phyloP scores from a whole-genome alignment of 2,888 invertebrate species.

The Lathronympha strigana region DNA sequence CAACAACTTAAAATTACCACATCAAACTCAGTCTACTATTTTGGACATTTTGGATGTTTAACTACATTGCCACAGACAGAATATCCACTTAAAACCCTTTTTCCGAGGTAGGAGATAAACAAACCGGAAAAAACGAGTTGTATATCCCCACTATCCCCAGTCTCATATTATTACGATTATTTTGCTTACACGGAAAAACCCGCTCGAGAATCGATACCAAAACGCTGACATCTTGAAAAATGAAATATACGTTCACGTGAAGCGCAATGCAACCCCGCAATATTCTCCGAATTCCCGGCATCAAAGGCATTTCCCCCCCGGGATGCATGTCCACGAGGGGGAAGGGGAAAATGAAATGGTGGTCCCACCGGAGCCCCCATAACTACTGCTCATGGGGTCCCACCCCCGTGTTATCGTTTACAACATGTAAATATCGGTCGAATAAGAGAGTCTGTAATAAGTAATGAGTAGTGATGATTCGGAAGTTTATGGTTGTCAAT shows the following conservation, averaged over 20 bases:
- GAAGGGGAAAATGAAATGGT: conserved; percentile 70
- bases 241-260: not conserved
- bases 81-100: too few species aligned
- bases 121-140: not conserved
- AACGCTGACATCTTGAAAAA: conserved; percentile 12
- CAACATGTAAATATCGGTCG: conserved; percentile 72
- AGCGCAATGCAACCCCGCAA: conserved; percentile 19
- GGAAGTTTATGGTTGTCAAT: conserved; percentile 8
- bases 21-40: too few species aligned
- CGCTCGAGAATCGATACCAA: not conserved
- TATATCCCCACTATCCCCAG: not conserved
- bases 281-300: conserved; percentile 28
- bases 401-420: conserved; percentile 63
- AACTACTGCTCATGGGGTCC: conserved; percentile 66
- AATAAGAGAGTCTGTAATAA: conserved; percentile 41
- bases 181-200: not conserved
- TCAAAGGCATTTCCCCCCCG: conserved; percentile 48
- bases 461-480: conserved; percentile 36
- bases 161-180: not conserved
- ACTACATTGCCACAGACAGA: too few species aligned
- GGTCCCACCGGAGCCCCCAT: conserved; percentile 62
- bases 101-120: not conserved
- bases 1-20: too few species aligned
- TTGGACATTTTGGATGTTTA: too few species aligned
- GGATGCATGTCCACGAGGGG: conserved; percentile 45